Evolutionary conservation across 1,140 invertebrate species (phyloP), one percentile per base, ranked within the genome.

Genomic region (Musca domestica): DNA sequence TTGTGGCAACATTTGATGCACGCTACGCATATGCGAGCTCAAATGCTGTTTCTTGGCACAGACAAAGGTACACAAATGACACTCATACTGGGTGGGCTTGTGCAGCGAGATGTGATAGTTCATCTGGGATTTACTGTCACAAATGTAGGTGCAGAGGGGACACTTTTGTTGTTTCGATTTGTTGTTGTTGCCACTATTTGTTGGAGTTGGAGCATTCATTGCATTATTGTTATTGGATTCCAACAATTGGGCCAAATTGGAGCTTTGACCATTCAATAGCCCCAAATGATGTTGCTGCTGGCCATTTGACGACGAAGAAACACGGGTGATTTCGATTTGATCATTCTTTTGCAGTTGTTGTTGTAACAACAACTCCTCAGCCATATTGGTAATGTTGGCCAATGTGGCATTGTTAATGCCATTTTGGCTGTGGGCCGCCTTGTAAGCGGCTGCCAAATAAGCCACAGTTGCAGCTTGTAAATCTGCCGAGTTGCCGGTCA

Each of bases 71-170:
- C 93, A 95, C 67, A 89, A 83, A 0, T 86, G 86, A 80, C 93
- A 95, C 78, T 92, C 91, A 81, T 91, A 94, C 64, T 88, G 86
- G 10, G 84, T 84, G 6, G 90, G 87, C 48, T 90, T 86, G 76
- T 95, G 93, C 75, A 95, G 92, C 77, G 95, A 92, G 72, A 91
- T 90, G 73, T 95, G 92, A 78, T 94, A 93, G 70, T 91, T 86
- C 74, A 89, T 92, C 76, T 95, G 92, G 49, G 91, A 91, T 79
- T 92, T 92, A 75, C 90, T 93, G 74, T 92, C 91, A 25, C 89
- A 92, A 68, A 90, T 89, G 77, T 92, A 93, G 0, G 92, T 92
- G 80, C 92, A 94, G 49, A 87, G 83, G 0, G 85, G 83, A 74
- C 92, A 94, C 73, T 86, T 87, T 76, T 91, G 90, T 67, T 89